Evolutionary conservation across 2,113 vertebrate genomes (phyloP), one percentile per base, ranked within the genome.

Genomic region (Chroicocephalus ridibundus): DNA sequence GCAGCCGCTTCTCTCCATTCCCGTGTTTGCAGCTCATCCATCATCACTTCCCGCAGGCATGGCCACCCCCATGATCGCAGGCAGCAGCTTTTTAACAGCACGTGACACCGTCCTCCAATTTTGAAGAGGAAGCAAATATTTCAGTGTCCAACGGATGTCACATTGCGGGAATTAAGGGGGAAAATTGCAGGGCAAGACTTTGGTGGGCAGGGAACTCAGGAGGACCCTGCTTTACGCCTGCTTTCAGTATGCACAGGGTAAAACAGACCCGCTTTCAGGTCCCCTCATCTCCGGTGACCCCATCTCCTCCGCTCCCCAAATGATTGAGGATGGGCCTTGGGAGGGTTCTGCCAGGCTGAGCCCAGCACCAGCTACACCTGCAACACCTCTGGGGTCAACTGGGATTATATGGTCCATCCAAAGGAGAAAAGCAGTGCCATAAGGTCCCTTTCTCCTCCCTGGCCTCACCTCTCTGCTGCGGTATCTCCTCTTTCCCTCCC

Each of bases 41-140:
- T 71, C 91, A 54, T 80, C 64, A 9, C 68, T 89, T 80, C 77
- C 68, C 27, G 25, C 66, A 8, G 90, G 71, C 75, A 85, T 0
- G 0, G 80, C 89, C 79, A 57, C 79, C 92, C 69, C 92, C 68
- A 61, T 54, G 52, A 71, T 66, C 13, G 12, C 80, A 82, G 76
- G 80, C 92, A 79, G 83, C 62, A 36, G 66, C 40, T 57, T 74
- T 90, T 60, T 80, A 80, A 54, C 38, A 58, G 88, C 80, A 62
- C 31, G 15, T 86, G 81, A 71, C 58, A 46, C 54, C 52, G 36
- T 49, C 84, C 80, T 18, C 4, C 7, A 64, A 15, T 88, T 86
- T 91, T 49, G 96, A 65, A 93, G 54, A 68, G 76, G 68, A 89
- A 93, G 75, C 32, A 71, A 96, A 72, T 75, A 76, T 80, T 94